A percentile compares a stretch with the other conserved stretches of the same genome.
These are phyloP conservation scores for Sebastes ruberrimus DNA, from an alignment of 2,797 vertebrate genomes.

Conservation along the genomic window DNA sequence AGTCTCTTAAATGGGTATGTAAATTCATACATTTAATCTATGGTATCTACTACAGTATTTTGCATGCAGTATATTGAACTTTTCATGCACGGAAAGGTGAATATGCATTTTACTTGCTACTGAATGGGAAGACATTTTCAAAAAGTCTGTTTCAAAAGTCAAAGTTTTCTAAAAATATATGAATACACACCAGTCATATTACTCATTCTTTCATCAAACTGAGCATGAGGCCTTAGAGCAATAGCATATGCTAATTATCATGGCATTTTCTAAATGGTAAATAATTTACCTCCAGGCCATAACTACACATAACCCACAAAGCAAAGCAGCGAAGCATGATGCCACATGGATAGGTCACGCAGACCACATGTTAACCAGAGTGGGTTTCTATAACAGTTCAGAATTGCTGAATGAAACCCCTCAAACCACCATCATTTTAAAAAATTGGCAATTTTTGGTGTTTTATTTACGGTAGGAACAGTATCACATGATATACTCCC, in stretches of 20 bases:
- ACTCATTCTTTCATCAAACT: background rate
- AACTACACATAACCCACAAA: background rate
- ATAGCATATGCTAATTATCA: background rate
- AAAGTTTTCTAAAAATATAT: background rate
- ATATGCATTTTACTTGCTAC: background rate
- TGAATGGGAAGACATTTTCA: background rate
- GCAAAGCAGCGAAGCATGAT: background rate
- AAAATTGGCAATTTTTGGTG: background rate
- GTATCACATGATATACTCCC: background rate
- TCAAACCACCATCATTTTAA: background rate
- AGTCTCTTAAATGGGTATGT: background rate
- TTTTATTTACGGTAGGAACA: background rate
- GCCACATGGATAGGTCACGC: background rate
- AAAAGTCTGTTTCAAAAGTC: background rate
- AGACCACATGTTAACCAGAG: background rate
- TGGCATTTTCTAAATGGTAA: conserved; percentile 12
- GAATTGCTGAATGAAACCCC: background rate
- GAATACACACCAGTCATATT: background rate
- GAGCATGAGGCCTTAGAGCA: background rate
- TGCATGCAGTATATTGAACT: background rate
- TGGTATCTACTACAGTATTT: background rate
- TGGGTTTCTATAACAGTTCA: background rate
- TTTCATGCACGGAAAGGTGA: background rate
- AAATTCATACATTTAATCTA: background rate
- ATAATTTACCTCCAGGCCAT: background rate